phyloP scores from a whole-genome alignment of 1,140 invertebrate genomes.

The Dendroctonus valens region DNA sequence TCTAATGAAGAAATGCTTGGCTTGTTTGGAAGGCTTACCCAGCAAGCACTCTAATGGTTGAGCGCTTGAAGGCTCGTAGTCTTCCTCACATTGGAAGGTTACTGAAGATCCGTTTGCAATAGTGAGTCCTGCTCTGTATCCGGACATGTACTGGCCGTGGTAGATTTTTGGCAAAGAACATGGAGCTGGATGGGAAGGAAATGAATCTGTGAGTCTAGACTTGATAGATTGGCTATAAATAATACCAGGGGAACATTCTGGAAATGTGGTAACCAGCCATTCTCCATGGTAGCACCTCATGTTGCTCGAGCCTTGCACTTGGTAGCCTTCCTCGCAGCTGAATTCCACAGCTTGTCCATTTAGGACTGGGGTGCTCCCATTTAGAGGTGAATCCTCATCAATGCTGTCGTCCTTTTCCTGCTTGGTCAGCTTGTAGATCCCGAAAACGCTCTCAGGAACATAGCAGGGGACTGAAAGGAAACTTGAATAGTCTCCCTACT shows the following conservation, averaged over 20 bases:
- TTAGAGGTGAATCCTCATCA: conserved; percentile 49
- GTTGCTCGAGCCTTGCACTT: conserved; percentile 66
- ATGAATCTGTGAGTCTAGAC: conserved; percentile 1
- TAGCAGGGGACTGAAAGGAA: conserved; percentile 62
- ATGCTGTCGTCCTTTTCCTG: conserved; percentile 42
- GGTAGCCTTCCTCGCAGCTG: conserved; percentile 66
- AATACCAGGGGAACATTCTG: conserved; percentile 72
- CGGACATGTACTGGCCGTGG: conserved; percentile 71
- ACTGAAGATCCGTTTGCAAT: conserved; percentile 75
- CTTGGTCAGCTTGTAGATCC: conserved; percentile 59
- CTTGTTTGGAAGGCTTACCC: conserved; percentile 55
- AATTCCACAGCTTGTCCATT: conserved; percentile 66
- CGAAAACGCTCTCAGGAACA: conserved; percentile 62
- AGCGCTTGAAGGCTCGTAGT: conserved; percentile 54
- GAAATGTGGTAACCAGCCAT: conserved; percentile 70
- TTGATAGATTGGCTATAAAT: background rate
- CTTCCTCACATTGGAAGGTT: conserved; percentile 64
- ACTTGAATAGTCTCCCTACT: background rate
- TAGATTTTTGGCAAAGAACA: conserved; percentile 71
- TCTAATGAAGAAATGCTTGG: background rate
- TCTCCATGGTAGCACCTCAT: conserved; percentile 75
- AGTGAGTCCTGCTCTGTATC: conserved; percentile 73
- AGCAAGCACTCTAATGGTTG: conserved; percentile 64
- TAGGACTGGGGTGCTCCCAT: conserved; percentile 58
- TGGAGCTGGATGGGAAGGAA: conserved; percentile 55